Evolutionary conservation across 2,888 invertebrate genomes (phyloP), one percentile per base, ranked within the genome.

Genomic region (Zele albiditarsus): DNA sequence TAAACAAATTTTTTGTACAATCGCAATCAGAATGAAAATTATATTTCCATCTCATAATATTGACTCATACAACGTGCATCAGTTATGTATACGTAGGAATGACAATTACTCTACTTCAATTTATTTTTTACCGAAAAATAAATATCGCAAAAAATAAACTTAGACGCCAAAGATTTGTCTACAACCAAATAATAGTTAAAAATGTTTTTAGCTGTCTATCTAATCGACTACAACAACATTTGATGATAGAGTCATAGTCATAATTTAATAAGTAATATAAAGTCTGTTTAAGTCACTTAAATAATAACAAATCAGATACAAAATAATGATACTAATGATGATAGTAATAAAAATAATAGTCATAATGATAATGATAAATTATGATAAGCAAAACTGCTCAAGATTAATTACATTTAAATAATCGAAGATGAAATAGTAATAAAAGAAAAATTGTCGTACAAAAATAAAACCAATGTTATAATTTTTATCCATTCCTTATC

Each of bases 241-340:
- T 28, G 62, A n/a, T 28, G 28, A 28, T 62, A n/a, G n/a, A 27
- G 0, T 62, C 1, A 28, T 62, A 28, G 62, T 28, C n/a, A 62
- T 28, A 62, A 28, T 27, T 62, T 62, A n/a, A 62, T 62, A 62
- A 62, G n/a, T 62, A n/a, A n/a, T 62, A 28, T 62, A 20, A 20
- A 8, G 2, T 53, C 3, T 53, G 5, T 53, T 20, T 46, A 46
- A 46, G 46, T n/a, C 3, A 46, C 2, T n/a, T 46, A 14, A 46
- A 46, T 46, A n/a, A 46, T n/a, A n/a, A 28, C 14, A 60, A 60
- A 60, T 60, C 28, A 14, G 16, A 25, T 62, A 62, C 20, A 4
- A 3, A 63, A 63, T 20, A 33, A 33, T 31, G 33, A 63, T n/a
- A 63, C 3, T 63, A 20, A 31, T 63, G 38, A 38, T 33, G 16